Evolutionary conservation across 2,888 invertebrate genomes (phyloP).

Genomic region (Diarsia rubi): DNA sequence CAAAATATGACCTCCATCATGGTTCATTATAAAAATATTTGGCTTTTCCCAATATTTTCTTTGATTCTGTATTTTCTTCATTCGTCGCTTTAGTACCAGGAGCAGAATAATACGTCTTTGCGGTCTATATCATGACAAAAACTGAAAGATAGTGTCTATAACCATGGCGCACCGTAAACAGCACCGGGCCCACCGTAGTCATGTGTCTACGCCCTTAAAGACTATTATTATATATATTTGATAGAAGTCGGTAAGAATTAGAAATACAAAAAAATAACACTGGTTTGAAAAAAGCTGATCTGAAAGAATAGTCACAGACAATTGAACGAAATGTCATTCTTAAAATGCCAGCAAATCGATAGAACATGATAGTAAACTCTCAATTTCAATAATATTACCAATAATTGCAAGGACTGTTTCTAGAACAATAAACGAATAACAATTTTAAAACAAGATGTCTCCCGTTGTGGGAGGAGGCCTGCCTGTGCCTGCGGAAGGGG

Average conservation of each 20-base stretch:
- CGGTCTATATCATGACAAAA: no score
- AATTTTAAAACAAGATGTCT: slow-evolving; percentile 74
- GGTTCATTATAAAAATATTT: no score
- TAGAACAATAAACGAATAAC: slow-evolving; percentile 51
- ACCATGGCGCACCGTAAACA: no score
- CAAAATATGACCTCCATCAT: no score
- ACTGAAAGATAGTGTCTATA: no score
- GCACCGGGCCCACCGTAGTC: no score
- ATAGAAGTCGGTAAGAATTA: background rate
- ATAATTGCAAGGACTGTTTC: slow-evolving; percentile 78
- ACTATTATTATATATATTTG: background rate
- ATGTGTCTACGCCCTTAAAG: no score
- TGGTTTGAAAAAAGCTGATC: slow-evolving; percentile 21
- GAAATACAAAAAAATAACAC: slow-evolving; percentile 25
- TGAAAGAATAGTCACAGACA: slow-evolving; percentile 47
- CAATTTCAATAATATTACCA: slow-evolving; percentile 44
- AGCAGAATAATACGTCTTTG: no score
- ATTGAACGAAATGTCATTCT: slow-evolving; percentile 72
- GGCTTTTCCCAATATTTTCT: no score
- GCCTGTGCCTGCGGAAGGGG: slow-evolving; percentile 43
- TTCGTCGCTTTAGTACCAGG: no score
- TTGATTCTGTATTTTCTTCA: no score
- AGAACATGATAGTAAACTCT: slow-evolving; percentile 42
- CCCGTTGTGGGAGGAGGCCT: slow-evolving; percentile 61
- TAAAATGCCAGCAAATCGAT: slow-evolving; percentile 74